Percentiles rank a stretch among this genome's conserved stretches.
Evolutionary conservation across 2,113 vertebrate genomes (phyloP).

Genomic region (Siniperca knerii): DNA sequence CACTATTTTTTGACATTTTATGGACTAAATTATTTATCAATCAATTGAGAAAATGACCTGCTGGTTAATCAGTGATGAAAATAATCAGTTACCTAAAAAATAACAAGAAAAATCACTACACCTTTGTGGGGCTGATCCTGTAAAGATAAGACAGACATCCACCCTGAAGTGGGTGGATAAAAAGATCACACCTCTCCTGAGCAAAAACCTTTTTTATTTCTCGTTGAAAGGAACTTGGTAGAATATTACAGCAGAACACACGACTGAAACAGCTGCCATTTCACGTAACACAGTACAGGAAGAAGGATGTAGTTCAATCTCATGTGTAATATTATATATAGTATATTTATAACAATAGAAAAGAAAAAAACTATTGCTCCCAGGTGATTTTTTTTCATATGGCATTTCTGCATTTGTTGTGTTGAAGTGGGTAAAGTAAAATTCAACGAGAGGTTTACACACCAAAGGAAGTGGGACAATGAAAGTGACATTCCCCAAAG

Average conservation of each 20-base stretch:
- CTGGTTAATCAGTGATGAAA: not conserved
- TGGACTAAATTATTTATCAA: not conserved
- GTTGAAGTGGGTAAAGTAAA: constrained; percentile 71
- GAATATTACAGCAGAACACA: constrained; percentile 88
- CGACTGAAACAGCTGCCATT: constrained; percentile 89
- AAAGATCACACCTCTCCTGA: constrained; percentile 74
- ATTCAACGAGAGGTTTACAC: constrained; percentile 76
- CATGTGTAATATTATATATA: constrained; percentile 78
- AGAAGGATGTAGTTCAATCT: constrained; percentile 83
- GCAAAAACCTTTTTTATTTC: constrained; percentile 84
- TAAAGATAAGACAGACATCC: not conserved
- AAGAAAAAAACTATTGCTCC: constrained; percentile 85
- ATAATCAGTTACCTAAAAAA: not conserved
- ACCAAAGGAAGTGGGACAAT: constrained; percentile 75
- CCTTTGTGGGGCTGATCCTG: too few relatives aligned
- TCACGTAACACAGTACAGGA: constrained; percentile 87
- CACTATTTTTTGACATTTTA: not conserved
- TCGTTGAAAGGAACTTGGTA: constrained; percentile 84
- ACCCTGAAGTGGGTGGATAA: constrained; percentile 10
- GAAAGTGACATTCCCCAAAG: constrained; percentile 67
- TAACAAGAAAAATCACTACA: not conserved
- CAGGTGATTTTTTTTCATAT: constrained; percentile 73
- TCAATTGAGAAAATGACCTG: not conserved
- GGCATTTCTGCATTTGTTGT: constrained; percentile 78
- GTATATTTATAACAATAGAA: constrained; percentile 79